Conservation (phyloP, 2,113 vertebrate species). For the Oreotrochilus melanogaster region DNA sequence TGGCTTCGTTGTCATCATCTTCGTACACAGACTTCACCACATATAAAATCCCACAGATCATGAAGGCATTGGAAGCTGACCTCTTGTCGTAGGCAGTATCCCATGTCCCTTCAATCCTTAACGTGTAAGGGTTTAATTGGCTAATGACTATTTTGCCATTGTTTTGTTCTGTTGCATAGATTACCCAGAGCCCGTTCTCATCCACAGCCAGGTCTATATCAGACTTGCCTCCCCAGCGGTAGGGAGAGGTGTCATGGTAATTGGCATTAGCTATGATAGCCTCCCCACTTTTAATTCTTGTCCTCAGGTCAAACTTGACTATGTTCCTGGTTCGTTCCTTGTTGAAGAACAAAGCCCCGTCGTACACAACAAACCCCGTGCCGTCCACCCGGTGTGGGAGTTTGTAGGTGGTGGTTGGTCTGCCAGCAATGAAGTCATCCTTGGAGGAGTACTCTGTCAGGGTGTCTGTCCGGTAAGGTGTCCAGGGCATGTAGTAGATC, state of each 20-base stretch:
- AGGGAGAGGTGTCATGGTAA: conserved; percentile 98
- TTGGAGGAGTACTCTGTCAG: conserved; percentile 97
- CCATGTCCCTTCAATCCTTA: conserved; percentile 96
- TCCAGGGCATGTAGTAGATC: conserved; percentile 99
- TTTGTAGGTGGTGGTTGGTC: conserved; percentile 97
- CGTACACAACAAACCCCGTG: conserved; percentile 96
- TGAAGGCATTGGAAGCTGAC: conserved; percentile 98
- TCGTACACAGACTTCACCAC: conserved; percentile 97
- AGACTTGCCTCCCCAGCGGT: conserved; percentile 97
- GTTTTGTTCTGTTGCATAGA: conserved; percentile 98
- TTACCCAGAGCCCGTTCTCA: conserved; percentile 98
- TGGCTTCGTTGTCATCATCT: conserved; percentile 97
- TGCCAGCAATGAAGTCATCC: conserved; percentile 96
- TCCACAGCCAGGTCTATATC: conserved; percentile 98
- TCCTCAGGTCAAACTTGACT: conserved; percentile 96
- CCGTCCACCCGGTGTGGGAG: conserved; percentile 96
- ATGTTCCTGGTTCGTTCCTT: conserved; percentile 98
- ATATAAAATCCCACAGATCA: conserved; percentile 98
- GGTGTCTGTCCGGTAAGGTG: conserved; percentile 93
- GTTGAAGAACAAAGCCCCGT: conserved; percentile 98
- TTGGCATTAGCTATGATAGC: conserved; percentile 98
- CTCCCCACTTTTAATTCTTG: conserved; percentile 97
- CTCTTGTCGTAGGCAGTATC: conserved; percentile 98
- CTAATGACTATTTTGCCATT: conserved; percentile 97
- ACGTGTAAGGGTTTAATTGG: conserved; percentile 95